Evolutionary conservation across 2,888 invertebrate species (phyloP), one percentile per base, ranked within the genome.

Genomic region (Cosmopolites sordidus): DNA sequence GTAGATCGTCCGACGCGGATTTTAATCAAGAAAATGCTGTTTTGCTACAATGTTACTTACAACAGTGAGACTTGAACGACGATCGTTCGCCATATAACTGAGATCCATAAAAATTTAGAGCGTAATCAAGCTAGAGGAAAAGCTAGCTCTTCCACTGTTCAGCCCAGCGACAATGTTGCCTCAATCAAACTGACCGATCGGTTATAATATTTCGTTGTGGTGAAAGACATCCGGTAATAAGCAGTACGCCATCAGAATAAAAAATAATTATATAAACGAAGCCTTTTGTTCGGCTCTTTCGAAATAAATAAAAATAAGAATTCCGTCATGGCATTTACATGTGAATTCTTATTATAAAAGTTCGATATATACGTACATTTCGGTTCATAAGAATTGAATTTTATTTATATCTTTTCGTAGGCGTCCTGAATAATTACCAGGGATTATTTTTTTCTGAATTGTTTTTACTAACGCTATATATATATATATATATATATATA

Each of bases 221-320:
- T 47, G 22, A 47, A 47, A 47, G 39, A 47, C 47, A 40, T 47
- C 47, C 39, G 47, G 47, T 47, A 39, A 47, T 47, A 47, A 40
- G 15, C 11, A 11, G 3, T 27, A 47, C 47, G 47, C 22, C 15
- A 8, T 8, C 14, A 27, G 47, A 47, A 47, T 47, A 12, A 22
- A 27, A 40, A 47, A 39, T 22, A 47, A 40, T 47, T 47, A 47
- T 22, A 47, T 47, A 47, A 46, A 47, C 39, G 39, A 40, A 14
- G 38, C 40, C 47, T 47, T 39, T 47, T 47, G 47, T 47, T 39
- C 27, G 18, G 22, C 27, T 27, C 38, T 39, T 47, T 47, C 40
- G 39, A 47, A 47, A 46, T 38, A 22, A 39, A 46, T 15, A 38
- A 39, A 47, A 27, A 47, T 40, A 47, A 47, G 16, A 47, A 47